These are phyloP conservation scores for Clanis bilineata DNA, from an alignment of 2,888 invertebrate genomes.

Conservation along the genomic window DNA sequence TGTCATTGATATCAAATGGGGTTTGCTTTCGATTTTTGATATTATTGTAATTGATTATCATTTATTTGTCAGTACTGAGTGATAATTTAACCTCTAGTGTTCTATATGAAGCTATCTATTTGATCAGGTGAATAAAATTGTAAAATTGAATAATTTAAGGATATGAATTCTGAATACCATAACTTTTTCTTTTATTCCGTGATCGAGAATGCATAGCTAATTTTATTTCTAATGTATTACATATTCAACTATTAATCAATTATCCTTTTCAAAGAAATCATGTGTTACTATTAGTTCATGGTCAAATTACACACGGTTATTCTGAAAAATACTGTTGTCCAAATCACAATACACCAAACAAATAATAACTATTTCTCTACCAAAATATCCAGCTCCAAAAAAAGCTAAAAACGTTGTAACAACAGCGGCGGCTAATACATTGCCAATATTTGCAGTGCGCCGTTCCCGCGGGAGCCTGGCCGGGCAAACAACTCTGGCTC, in stretches of 20 bases:
- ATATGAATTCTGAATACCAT: no score
- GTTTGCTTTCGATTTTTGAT: neutral
- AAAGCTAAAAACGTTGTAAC: conserved; percentile 11
- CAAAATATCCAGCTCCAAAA: neutral
- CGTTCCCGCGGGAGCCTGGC: conserved; percentile 4
- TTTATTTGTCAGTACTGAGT: neutral
- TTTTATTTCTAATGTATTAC: no score
- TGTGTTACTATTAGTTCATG: no score
- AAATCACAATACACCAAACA: neutral
- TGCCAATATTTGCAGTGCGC: conserved; percentile 15
- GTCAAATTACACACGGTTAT: no score
- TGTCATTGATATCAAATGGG: neutral
- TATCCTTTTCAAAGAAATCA: no score
- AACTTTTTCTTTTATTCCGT: no score
- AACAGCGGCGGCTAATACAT: conserved; percentile 13
- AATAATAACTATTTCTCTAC: neutral
- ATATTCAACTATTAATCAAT: no score
- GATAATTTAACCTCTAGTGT: no score
- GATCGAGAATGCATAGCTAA: no score
- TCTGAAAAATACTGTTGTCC: no score
- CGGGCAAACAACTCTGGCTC: conserved; percentile 11
- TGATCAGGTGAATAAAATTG: neutral
- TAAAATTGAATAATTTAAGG: neutral
- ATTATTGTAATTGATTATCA: neutral
- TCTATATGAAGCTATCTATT: neutral